Base-by-base conservation (phyloP, 1,140 invertebrate genomes). In the Sarcophaga bullata region DNA sequence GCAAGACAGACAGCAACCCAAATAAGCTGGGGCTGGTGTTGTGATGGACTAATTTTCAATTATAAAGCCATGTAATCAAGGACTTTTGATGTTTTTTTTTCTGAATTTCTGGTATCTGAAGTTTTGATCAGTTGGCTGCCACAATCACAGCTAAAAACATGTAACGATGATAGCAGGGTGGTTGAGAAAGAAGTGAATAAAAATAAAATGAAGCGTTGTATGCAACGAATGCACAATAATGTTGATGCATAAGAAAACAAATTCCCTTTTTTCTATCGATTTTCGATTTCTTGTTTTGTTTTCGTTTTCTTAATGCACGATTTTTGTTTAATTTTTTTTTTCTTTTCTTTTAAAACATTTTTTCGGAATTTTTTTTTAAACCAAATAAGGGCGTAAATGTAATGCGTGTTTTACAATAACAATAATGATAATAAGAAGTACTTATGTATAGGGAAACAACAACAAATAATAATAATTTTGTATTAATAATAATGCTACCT, bases 391-490 rank as follows among this genome's bases (percentile, higher is more conserved):
- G 62, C 48, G 48, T 78, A 50, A 78, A 78, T 78, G 75, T 78
- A 78, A 49, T 78, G 75, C 75, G 75, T 78, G 75, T 78, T 78
- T n/a, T 78, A 78, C 75, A 78, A 78, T 78, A 78, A 78, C 75
- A 78, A 78, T 78, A 78, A 50, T 48, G 50, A 78, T 78, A 49
- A 78, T 78, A 78, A 78, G n/a, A 78, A 78, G 8, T 5, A 47
- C 73, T 58, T 68, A 37, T 37, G 62, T 68, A 68, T 10, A 52
- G 9, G 6, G 6, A 52, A 52, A 52, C 13, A n/a, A 68, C 0
- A 25, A 68, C 15, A 25, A 58, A 58, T 58, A 58, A 58, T 58
- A 58, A 58, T 58, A n/a, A 58, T 58, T n/a, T n/a, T 58, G 54
- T 58, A 4, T 58, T 58, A 58, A 6, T n/a, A 58, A 58, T n/a